Base-by-base conservation (phyloP, 37 sponge, comb jelly and placozoan genomes). In the Tethya wilhelma region DNA sequence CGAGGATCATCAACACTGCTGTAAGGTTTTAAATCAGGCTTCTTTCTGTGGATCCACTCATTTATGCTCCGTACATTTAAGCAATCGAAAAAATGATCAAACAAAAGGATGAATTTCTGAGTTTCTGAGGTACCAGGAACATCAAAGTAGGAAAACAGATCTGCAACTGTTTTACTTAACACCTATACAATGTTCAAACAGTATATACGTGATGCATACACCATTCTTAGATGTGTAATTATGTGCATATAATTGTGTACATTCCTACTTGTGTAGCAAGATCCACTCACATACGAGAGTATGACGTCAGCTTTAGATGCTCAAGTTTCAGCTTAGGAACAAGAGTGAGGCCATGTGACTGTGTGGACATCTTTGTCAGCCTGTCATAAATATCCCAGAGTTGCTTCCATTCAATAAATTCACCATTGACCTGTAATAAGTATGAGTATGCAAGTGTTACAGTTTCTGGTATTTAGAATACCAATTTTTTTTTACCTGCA, bases 131-230 rank as follows among this genome's bases (percentile, higher is more conserved):
- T 75, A 29, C 39, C 46, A 57, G 59, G 62, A 30, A 38, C 62
- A 29, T 30, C 42, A 34, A 75, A 63, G 12, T 70, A 46, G 11
- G 64, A 44, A 40, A 86, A 65, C 22, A 68, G 80, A 37, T 30
- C 38, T 26, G 74, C 63, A 4, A 86, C 86, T 59, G 74, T 39
- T 37, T 59, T 60, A 44, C 86, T 86, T 28, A 77, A 69, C 39
- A 77, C 86, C 86, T 85, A 38, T 0, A 60, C 6, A 60, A 73
- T 62, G 7, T n/a, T 64, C 3, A 44, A 20, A 11, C 28, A 33
- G 1, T 17, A 56, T 2, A 22, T 37, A 72, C 64, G 23, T 65
- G 68, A 57, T 29, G 17, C 30, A 14, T 55, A 36, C 58, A 58
- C 19, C 12, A 20, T 6, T 34, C 23, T 72, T 6, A 4, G 8